Conservation (phyloP, 1,140 invertebrate species). For the Trichoplusia ni region DNA sequence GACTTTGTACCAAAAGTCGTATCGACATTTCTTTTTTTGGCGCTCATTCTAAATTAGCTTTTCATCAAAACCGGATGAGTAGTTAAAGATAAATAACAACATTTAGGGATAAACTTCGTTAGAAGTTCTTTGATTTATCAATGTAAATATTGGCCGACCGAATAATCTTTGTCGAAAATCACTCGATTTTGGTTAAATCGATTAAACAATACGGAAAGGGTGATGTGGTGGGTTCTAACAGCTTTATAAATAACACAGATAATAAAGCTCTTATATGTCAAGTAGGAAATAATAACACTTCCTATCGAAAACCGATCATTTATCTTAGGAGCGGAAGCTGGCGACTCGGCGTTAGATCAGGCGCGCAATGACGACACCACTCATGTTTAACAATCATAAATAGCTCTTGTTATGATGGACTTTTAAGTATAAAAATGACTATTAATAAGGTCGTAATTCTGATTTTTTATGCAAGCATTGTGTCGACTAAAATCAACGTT, state of each 20-base stretch:
- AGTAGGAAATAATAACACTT: conserved; percentile 53
- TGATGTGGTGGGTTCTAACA: not conserved
- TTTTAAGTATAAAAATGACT: no score
- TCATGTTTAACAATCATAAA: no score
- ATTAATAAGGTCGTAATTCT: no score
- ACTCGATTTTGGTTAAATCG: not conserved
- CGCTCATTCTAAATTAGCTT: no score
- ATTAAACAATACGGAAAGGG: not conserved
- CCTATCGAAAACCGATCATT: conserved; percentile 51
- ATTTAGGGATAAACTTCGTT: not conserved
- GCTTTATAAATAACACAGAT: conserved; percentile 6
- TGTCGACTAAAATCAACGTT: no score
- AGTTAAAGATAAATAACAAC: no score
- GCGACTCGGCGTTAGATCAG: not conserved
- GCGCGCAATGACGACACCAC: conserved; percentile 12
- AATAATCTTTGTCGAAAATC: not conserved
- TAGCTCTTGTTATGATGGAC: no score
- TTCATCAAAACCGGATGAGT: no score
- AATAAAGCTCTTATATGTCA: conserved; percentile 30
- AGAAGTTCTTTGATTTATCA: not conserved
- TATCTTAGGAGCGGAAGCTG: conserved; percentile 47
- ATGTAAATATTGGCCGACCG: not conserved
- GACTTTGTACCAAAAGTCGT: no score
- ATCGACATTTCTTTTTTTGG: no score
- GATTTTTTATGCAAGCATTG: no score